Base-by-base conservation (phyloP, 2,113 vertebrate genomes). In the Azemiops feae region DNA sequence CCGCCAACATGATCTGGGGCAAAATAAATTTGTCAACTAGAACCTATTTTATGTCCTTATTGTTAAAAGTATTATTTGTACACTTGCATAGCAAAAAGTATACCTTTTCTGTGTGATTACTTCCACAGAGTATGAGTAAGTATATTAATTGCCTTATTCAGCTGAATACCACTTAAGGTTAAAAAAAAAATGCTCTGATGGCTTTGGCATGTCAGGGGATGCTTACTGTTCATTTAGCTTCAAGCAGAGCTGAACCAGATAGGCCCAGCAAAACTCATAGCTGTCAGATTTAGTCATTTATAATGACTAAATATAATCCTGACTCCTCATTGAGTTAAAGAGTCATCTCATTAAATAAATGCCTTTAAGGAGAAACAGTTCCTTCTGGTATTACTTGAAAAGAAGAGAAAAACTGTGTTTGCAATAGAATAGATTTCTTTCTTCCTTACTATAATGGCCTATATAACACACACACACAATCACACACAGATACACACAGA, bases 1-100 rank as follows among this genome's bases (percentile, higher is more conserved):
- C 90, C 90, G 93, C 52, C 88, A 58, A 93, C 89, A 90, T 55
- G 94, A 96, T 95, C 92, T 92, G 94, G 55, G 60, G 93, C 91
- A 95, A 90, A 91, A 90, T 34, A 7, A 90, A 94, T 92, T 88
- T 27, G 53, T 88, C 18, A 39, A 94, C 87, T 91, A 50, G 91
- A 87, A 60, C 47, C 88, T 95, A 95, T 96, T 95, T 30, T 43
- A 25, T 7, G 81, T 16, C 12, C 43, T 85, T 89, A 34, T 11
- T 74, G 55, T 45, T 90, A 92, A 90, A 92, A 90, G 39, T 64
- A 25, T 60, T 93, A 57, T 53, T 93, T 90, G 60, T 90, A 50
- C 23, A 64, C 54, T 90, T 53, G 55, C 30, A 53, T 87, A 60
- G 60, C 54, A 87, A 64, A 90, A 81, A 53, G 22, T 47, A 47